phyloP scores from a whole-genome alignment of 2,888 invertebrate species.

The Parnassius glacialis region DNA sequence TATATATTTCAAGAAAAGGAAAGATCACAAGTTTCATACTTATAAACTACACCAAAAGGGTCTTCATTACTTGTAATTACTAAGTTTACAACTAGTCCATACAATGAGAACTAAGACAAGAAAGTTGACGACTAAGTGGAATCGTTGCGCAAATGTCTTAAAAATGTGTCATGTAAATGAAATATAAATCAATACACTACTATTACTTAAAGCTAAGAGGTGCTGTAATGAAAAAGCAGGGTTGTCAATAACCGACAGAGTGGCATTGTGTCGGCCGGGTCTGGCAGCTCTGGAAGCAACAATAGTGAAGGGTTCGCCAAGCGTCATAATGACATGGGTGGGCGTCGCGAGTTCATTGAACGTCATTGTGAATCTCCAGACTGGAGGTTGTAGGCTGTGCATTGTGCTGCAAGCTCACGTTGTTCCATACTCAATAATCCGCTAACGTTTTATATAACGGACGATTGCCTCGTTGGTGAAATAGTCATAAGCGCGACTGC shows the following conservation, averaged over 20 bases:
- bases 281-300: slow-evolving; percentile 49
- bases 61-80: slow-evolving; percentile 15
- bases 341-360: slow-evolving; percentile 71
- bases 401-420: slow-evolving; percentile 46
- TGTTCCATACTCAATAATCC: slow-evolving; percentile 35
- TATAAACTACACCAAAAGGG: slow-evolving; percentile 12
- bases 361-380: slow-evolving; percentile 69
- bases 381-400: slow-evolving; percentile 41
- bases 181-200: slow-evolving; percentile 1
- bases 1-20: slow-evolving; percentile 4
- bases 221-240: slow-evolving; percentile 16
- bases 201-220: slow-evolving; percentile 13
- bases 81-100: slow-evolving; percentile 14
- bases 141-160: slow-evolving; percentile 1
- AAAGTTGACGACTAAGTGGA: slow-evolving; percentile 5
- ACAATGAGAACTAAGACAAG: slow-evolving; percentile 8
- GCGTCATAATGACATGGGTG: slow-evolving; percentile 68
- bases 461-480: background rate
- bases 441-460: slow-evolving; percentile 10
- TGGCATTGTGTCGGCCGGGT: slow-evolving; percentile 25
- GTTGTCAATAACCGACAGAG: slow-evolving; percentile 16
- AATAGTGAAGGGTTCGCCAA: slow-evolving; percentile 56
- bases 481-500: too few relatives aligned
- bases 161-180: slow-evolving; percentile 1
- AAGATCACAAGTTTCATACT: slow-evolving; percentile 5